A percentile compares a stretch with the other conserved stretches of the same genome.
Evolutionary conservation across 2,888 invertebrate species (phyloP).

Genomic region (Esperia sulphurella): DNA sequence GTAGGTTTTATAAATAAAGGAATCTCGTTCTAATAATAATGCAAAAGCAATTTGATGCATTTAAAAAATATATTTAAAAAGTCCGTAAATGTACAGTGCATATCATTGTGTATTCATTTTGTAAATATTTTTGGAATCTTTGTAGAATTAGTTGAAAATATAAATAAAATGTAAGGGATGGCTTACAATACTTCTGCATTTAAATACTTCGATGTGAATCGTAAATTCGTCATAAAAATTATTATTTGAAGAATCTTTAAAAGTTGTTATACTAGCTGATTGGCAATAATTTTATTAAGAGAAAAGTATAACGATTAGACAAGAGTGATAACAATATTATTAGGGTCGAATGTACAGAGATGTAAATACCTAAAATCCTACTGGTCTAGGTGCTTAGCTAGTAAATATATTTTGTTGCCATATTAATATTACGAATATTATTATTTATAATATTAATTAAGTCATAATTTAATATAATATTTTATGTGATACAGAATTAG

Average conservation of each 20-base stretch:
- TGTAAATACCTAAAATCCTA: slow-evolving; percentile 72
- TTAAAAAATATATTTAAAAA: slow-evolving; percentile 41
- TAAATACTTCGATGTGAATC: slow-evolving; percentile 38
- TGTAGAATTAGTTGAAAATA: slow-evolving; percentile 37
- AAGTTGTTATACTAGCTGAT: slow-evolving; percentile 62
- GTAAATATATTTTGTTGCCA: slow-evolving; percentile 77
- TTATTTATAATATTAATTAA: slow-evolving; percentile 73
- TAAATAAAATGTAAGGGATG: slow-evolving; percentile 43
- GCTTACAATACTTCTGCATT: slow-evolving; percentile 56
- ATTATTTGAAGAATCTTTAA: slow-evolving; percentile 40
- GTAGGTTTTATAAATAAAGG: slow-evolving; percentile 15
- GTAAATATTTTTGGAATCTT: slow-evolving; percentile 62
- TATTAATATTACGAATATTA: slow-evolving; percentile 75
- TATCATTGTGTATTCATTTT: slow-evolving; percentile 67
- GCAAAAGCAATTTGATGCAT: slow-evolving; percentile 30
- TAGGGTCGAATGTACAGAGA: slow-evolving; percentile 59
- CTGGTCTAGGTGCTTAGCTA: slow-evolving; percentile 73
- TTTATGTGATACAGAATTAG: slow-evolving; percentile 71
- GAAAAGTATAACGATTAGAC: slow-evolving; percentile 57
- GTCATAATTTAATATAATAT: slow-evolving; percentile 67
- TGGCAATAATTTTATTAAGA: slow-evolving; percentile 68
- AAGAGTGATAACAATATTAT: slow-evolving; percentile 32
- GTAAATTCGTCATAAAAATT: slow-evolving; percentile 36
- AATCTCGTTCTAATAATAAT: slow-evolving; percentile 19
- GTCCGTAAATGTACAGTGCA: slow-evolving; percentile 62